Base-by-base conservation (phyloP, 1,140 invertebrate species). In the Drosophila athabasca region DNA sequence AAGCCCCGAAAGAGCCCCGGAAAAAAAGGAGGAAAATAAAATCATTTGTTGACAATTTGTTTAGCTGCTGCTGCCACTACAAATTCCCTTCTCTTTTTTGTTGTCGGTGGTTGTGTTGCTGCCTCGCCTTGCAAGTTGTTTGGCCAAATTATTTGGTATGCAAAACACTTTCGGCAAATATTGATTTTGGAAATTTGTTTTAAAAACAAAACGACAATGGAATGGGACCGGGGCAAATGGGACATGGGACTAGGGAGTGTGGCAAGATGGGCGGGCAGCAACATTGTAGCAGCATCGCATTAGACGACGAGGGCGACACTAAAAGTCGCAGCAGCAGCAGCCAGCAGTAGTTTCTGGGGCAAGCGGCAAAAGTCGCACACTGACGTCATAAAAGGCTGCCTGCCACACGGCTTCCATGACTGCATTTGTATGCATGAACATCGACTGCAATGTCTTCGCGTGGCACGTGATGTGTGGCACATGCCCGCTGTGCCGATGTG, bases 21-120 rank as follows among this genome's bases (percentile, higher is more conserved):
- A 80, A 57, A 74, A 74, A 57, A 64, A 52, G 66, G n/a, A 45
- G 57, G 58, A 76, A 87, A 83, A 82, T 83, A 88, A 83, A 88
- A 89, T 88, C 83, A 88, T 88, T 88, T 88, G 83, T 88, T 88
- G 83, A 88, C 83, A 88, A 88, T 88, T 88, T 87, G 83, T 71
- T 87, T 83, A 88, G 82, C 82, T 87, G 75, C 78, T 85, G 82
- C 78, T 85, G 78, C 83, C 82, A 85, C 82, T 85, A 87, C 82
- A 85, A 87, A 82, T 76, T 76, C 59, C 76, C 31, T 45, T 41
- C 8, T 50, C 69, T 79, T 67, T 72, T 65, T 51, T 44, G 31
- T 53, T 24, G 17, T 39, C 45, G 13, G 53, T 9, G 29, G 29
- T 29, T 29, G 6, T 19, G 17, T 19, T 19, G 29, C 2, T 29